phyloP scores from a whole-genome alignment of 2,797 vertebrate genomes.

The Sphenodon punctatus region DNA sequence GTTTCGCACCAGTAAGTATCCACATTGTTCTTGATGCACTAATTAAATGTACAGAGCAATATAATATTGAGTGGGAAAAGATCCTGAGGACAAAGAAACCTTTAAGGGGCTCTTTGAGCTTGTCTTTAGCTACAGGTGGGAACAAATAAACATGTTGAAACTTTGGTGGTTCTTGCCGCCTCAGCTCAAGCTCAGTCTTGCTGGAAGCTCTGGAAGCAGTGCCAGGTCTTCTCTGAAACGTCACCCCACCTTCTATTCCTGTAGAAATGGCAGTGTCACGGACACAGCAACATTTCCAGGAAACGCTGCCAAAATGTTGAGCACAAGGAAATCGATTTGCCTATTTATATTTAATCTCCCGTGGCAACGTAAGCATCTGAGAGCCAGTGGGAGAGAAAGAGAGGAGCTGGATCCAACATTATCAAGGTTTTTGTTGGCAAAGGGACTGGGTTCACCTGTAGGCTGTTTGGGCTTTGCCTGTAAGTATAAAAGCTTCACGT shows the following conservation, averaged over 20 bases:
- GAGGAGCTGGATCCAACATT: not conserved
- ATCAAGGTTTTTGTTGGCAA: not conserved
- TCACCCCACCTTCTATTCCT: not conserved
- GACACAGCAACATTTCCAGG: not conserved
- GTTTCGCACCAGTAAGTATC: conserved; percentile 11
- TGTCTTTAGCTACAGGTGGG: not conserved
- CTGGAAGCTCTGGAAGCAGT: not conserved
- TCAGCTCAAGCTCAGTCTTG: not conserved
- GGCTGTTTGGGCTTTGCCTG: not conserved
- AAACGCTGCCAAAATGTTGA: not conserved
- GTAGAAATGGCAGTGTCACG: not conserved
- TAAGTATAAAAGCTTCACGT: not conserved
- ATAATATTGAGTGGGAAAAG: not conserved
- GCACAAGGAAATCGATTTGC: not conserved
- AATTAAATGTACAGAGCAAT: not conserved
- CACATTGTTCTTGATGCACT: not conserved
- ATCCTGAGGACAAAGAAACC: not conserved
- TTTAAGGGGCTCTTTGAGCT: not conserved
- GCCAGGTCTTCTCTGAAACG: not conserved
- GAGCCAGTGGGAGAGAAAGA: not conserved
- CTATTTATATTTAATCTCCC: not conserved
- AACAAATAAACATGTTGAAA: not conserved
- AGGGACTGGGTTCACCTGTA: not conserved
- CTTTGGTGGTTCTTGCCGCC: not conserved
- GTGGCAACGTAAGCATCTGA: not conserved